These are phyloP conservation scores for Gambusia affinis DNA, from an alignment of 2,113 vertebrate species.

Conservation along the genomic window DNA sequence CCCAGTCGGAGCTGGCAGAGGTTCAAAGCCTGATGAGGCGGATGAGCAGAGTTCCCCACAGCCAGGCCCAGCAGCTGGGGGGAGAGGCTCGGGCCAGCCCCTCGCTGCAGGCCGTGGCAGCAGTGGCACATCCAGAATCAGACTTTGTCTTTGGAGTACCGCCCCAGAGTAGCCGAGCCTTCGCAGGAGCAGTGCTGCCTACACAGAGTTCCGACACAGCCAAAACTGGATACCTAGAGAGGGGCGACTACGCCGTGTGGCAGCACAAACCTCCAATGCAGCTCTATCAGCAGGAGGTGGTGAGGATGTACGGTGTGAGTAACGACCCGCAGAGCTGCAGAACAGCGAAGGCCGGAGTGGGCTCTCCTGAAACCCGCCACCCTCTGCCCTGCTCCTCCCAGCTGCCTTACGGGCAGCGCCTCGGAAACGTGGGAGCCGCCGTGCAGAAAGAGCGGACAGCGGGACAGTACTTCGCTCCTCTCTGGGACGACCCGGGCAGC, in stretches of 20 bases:
- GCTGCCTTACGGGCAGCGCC: conserved; percentile 74
- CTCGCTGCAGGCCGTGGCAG: conserved; percentile 82
- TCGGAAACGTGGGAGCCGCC: conserved; percentile 52
- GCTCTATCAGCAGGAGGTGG: conserved; percentile 82
- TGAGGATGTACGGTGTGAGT: conserved; percentile 79
- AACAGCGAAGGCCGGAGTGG: conserved; percentile 61
- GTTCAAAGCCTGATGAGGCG: conserved; percentile 93
- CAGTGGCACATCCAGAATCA: conserved; percentile 73
- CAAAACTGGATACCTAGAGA: conserved; percentile 82
- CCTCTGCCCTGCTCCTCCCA: conserved; percentile 65
- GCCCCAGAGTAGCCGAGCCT: conserved; percentile 75
- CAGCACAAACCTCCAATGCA: conserved; percentile 82
- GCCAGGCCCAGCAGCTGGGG: conserved; percentile 80
- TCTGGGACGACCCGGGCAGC: conserved; percentile 91
- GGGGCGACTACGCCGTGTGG: conserved; percentile 86
- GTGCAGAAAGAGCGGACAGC: conserved; percentile 86
- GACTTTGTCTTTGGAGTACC: conserved; percentile 75
- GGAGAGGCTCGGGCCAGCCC: conserved; percentile 85
- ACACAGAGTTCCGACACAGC: conserved; percentile 78
- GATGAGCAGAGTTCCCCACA: conserved; percentile 84
- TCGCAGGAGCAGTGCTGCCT: conserved; percentile 80
- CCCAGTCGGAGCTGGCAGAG: conserved; percentile 86
- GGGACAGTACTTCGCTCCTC: conserved; percentile 86
- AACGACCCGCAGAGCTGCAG: conserved; percentile 73
- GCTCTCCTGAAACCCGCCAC: conserved; percentile 83